Conservation (phyloP, 2,888 invertebrate genomes). For the Agrochola litura region DNA sequence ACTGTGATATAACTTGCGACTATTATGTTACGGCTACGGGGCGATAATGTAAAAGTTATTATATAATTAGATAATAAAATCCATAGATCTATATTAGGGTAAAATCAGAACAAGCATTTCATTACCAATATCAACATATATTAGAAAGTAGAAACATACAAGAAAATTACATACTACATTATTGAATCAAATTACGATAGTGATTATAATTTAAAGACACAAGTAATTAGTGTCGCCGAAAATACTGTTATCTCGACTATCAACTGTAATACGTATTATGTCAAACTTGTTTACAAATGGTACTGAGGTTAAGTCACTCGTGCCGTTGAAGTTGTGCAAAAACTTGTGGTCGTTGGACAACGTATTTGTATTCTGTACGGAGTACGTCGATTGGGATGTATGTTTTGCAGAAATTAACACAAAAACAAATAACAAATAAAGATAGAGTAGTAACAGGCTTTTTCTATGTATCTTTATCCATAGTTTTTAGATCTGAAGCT, state of each 20-base stretch:
- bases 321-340: constrained; percentile 38
- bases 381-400: background rate
- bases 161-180: constrained; percentile 18
- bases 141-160: constrained; percentile 28
- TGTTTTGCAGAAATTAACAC: background rate
- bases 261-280: constrained; percentile 50
- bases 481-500: background rate
- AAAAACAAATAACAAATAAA: background rate
- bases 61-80: background rate
- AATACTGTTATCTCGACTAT: constrained; percentile 54
- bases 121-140: background rate
- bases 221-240: constrained; percentile 48
- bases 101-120: background rate
- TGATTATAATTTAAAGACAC: constrained; percentile 25
- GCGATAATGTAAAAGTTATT: background rate
- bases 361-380: constrained; percentile 35
- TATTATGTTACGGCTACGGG: background rate
- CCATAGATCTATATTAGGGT: background rate
- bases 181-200: constrained; percentile 27
- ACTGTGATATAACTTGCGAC: background rate
- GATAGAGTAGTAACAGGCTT: background rate
- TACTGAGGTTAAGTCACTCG: constrained; percentile 40
- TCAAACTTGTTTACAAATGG: constrained; percentile 63
- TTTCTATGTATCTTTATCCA: background rate
- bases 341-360: constrained; percentile 43